Conservation (phyloP, 2,797 vertebrate species). For the Loris lydekkerianus region DNA sequence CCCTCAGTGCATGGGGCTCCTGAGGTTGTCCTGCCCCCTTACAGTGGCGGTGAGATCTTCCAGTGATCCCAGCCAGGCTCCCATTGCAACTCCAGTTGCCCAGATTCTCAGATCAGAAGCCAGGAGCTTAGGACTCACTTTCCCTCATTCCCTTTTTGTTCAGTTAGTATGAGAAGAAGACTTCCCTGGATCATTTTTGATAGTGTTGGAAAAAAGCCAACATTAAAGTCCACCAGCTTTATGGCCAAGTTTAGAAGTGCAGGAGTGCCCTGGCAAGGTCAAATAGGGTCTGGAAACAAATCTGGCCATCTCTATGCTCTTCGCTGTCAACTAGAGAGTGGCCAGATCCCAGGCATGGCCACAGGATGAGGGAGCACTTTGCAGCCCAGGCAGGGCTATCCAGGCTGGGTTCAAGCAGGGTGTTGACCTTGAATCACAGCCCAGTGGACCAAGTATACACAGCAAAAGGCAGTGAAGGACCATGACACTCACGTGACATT, state of each 20-base stretch:
- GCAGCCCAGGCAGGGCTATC: background rate
- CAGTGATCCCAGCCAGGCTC: background rate
- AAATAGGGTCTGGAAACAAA: background rate
- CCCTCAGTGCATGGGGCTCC: accelerated
- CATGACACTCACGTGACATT: accelerated
- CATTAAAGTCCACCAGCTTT: background rate
- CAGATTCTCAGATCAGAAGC: background rate
- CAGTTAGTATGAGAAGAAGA: background rate
- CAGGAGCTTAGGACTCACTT: background rate
- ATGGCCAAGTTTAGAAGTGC: background rate
- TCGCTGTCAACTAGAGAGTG: background rate
- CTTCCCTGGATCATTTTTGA: background rate
- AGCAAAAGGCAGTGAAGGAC: accelerated
- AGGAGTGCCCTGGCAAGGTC: background rate
- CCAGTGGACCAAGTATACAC: accelerated
- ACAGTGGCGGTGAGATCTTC: accelerated
- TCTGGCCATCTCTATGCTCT: background rate
- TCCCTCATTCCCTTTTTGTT: background rate
- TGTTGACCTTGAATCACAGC: background rate
- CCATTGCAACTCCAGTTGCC: background rate
- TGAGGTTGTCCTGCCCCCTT: accelerated
- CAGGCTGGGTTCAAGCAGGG: background rate
- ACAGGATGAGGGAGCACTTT: no score
- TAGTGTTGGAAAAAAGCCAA: background rate
- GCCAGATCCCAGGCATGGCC: background rate